Evolutionary conservation across 2,797 vertebrate genomes (phyloP).

Genomic region (Sitta carolinensis): DNA sequence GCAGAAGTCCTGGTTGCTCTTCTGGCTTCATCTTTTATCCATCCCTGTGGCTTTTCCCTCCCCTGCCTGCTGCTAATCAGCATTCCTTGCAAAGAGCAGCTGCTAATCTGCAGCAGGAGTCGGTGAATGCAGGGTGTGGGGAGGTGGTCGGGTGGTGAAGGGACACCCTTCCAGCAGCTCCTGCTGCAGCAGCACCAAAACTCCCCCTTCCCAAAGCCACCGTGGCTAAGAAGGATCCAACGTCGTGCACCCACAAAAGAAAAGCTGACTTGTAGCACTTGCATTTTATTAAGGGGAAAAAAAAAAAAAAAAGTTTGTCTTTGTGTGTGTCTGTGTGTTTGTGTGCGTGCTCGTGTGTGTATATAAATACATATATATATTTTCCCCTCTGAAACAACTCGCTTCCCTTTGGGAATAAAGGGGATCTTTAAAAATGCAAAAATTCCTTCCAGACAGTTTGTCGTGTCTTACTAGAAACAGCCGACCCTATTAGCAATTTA

Average conservation of each 20-base stretch:
- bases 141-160: background rate
- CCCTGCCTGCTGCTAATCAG: constrained; percentile 56
- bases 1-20: constrained; percentile 15
- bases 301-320: background rate
- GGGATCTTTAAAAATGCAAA: constrained; percentile 69
- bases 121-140: background rate
- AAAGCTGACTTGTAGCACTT: background rate
- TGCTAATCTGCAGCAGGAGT: constrained; percentile 8
- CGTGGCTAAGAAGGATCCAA: rapidly evolving
- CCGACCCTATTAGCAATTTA: constrained; percentile 62
- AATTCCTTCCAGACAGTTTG: constrained; percentile 67
- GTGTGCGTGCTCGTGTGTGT: background rate
- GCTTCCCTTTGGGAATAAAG: constrained; percentile 59
- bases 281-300: background rate
- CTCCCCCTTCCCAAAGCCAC: background rate
- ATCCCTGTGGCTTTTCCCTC: constrained; percentile 43
- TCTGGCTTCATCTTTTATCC: constrained; percentile 47
- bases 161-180: background rate
- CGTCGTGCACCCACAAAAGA: background rate
- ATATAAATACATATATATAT: constrained; percentile 61
- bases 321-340: background rate
- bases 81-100: constrained; percentile 47
- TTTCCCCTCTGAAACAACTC: constrained; percentile 31
- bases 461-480: constrained; percentile 66
- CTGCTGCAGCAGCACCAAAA: background rate